Base-by-base conservation (phyloP, 1,140 invertebrate species). In the Drosophila ohnishii region DNA sequence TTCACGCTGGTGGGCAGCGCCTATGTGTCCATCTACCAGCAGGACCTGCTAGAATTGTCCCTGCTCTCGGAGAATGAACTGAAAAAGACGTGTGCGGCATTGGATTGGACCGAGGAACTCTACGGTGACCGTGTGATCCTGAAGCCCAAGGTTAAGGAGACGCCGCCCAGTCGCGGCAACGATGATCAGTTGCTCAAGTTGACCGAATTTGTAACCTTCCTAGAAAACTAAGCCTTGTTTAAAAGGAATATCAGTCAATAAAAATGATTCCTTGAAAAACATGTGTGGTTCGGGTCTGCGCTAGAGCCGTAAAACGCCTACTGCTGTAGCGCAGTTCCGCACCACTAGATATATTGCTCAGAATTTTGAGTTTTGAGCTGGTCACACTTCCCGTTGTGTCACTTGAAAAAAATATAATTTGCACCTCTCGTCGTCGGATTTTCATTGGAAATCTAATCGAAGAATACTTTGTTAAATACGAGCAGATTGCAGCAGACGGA, bases 141-240 rank as follows among this genome's bases (percentile, higher is more conserved):
- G 11, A 44, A 81, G 19, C 85, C 85, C 14, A 88, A 90, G 44
- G 48, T 64, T 2, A 82, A 62, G 22, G 83, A 83, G 44, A 16
- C 55, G 0, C 39, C 67, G 8, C 60, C 78, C 9, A 58, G 56
- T 14, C 42, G 73, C 25, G 65, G 69, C 10, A 84, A 83, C 51
- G 86, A 88, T 51, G 85, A 88, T 39, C 85, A 89, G 40, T 67
- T 88, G 65, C 75, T 89, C 22, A 88, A 89, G 32, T 47, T 88
- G 53, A 88, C 85, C 5, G 85, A 88, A 28, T 89, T 88, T 71
- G 85, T 88, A 28, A 89, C 85, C 14, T 88, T 88, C 67, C 69
- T 88, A 64, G 85, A 88, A 56, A 88, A 88, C 37, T 88, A 75
- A 75, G 58, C 22, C 5, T 32, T 3, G 48, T 28, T 57, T 60